Evolutionary conservation across 2,797 vertebrate genomes (phyloP).

Genomic region (Mus spretus): DNA sequence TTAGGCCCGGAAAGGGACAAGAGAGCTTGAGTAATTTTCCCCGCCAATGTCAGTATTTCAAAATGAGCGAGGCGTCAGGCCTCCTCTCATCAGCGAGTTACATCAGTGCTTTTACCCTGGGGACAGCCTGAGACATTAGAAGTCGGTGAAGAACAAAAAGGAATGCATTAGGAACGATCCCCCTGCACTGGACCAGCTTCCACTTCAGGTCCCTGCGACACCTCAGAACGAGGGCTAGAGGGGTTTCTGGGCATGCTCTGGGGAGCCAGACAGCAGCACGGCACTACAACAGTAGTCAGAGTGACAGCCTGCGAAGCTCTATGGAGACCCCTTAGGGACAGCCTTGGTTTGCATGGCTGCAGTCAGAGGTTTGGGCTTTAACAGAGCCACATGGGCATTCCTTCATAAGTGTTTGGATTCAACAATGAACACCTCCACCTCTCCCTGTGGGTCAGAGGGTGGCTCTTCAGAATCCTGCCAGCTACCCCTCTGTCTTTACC

Average conservation of each 20-base stretch:
- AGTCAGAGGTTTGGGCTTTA: not conserved
- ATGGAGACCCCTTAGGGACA: not conserved
- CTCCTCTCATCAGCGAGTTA: constrained; percentile 76
- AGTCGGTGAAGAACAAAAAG: constrained; percentile 71
- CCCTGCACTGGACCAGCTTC: constrained; percentile 28
- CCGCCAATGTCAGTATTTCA: constrained; percentile 80
- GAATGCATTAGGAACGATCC: constrained; percentile 61
- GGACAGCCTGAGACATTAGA: constrained; percentile 73
- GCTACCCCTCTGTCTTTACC: not conserved
- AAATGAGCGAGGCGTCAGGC: constrained; percentile 69
- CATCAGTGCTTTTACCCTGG: constrained; percentile 77
- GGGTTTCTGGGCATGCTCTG: not conserved
- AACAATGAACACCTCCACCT: not conserved
- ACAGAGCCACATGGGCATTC: not conserved
- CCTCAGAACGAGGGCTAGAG: accelerated
- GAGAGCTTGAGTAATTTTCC: constrained; percentile 78
- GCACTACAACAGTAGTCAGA: no score
- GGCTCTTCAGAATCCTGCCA: accelerated
- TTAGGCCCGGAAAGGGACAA: constrained; percentile 80
- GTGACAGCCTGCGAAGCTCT: accelerated
- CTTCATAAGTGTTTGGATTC: not conserved
- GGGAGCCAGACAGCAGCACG: accelerated
- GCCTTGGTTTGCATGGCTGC: not conserved
- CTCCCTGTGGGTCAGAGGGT: not conserved
- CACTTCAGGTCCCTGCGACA: not conserved